Evolutionary conservation across 2,113 vertebrate species (phyloP), one percentile per base, ranked within the genome.

Genomic region (Rutilus rutilus): DNA sequence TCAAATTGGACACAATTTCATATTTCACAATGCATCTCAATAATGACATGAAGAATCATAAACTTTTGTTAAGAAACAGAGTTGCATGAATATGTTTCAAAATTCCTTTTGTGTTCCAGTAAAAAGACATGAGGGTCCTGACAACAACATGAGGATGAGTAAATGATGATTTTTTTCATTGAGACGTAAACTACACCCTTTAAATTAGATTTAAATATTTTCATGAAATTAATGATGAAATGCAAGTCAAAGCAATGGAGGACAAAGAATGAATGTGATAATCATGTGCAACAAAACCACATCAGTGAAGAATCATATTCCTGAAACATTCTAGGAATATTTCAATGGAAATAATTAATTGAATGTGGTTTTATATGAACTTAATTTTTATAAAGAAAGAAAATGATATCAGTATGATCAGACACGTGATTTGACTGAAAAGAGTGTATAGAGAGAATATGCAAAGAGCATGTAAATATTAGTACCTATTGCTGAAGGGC

Each of bases 401-500:
- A 47, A 74, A 27, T 6, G 0, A 45, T 2, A 60, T 79, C 12
- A 79, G 47, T 19, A 45, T 27, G 39, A 52, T 33, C 3, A 27
- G 47, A 62, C 9, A 67, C 2, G 0, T 27, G 59, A 64, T 10
- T 10, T 80, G 15, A 80, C 8, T 54, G 1, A 52, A 4, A 15
- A 23, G 39, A 64, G 14, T 33, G 1, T 42, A 39, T 30, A 45
- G 12, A 42, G n/a, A 62, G n/a, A 42, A 65, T 25, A 67, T 65
- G 42, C 25, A 52, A 83, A 83, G 42, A 67, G 64, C 80, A 57
- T 19, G 67, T 25, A 59, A 73, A 73, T 27, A 19, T 25, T 19
- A 0, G 0, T 86, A 95, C 94, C 94, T 94, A 92, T 89, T 60
- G 71, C 62, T 42, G 90, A 64, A 30, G 85, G 52, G 74, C 71